phyloP scores from a whole-genome alignment of 2,113 vertebrate species.

The Dipodomys stephensi region DNA sequence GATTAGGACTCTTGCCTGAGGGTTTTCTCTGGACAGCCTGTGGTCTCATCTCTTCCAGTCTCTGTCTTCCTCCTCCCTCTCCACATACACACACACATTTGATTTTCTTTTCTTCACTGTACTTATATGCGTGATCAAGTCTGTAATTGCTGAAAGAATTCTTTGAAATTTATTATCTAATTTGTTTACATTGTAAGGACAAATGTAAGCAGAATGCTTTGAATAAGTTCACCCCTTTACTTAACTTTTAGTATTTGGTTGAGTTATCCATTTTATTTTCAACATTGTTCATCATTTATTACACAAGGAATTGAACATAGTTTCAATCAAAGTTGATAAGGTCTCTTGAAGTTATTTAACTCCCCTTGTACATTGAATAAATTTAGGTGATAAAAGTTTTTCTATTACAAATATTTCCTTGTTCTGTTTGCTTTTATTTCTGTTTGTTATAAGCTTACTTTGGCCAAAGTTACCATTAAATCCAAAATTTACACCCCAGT shows the following conservation, averaged over 20 bases:
- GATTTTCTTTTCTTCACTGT: background rate
- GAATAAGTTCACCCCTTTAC: too few relatives aligned
- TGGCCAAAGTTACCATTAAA: background rate
- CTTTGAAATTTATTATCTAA: too few relatives aligned
- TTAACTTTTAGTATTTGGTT: background rate
- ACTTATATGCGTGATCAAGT: background rate
- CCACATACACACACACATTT: background rate
- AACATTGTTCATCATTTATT: background rate
- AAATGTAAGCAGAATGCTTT: too few relatives aligned
- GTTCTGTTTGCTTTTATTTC: slow-evolving; percentile 5
- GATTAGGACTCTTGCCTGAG: background rate
- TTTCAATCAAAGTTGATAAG: background rate
- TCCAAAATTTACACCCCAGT: background rate
- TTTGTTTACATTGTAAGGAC: too few relatives aligned
- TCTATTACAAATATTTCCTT: background rate
- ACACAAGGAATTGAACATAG: background rate
- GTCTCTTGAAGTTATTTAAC: background rate
- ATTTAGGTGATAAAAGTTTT: background rate
- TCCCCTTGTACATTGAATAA: background rate
- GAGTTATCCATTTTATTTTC: background rate
- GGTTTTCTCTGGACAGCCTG: background rate
- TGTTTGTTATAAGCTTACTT: background rate
- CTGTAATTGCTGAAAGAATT: background rate
- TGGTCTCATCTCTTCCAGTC: background rate
- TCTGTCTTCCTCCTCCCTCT: background rate